Percentiles rank a stretch among this genome's conserved stretches.
phyloP scores from a whole-genome alignment of 2,888 invertebrate species.

The Drosophila atripex region DNA sequence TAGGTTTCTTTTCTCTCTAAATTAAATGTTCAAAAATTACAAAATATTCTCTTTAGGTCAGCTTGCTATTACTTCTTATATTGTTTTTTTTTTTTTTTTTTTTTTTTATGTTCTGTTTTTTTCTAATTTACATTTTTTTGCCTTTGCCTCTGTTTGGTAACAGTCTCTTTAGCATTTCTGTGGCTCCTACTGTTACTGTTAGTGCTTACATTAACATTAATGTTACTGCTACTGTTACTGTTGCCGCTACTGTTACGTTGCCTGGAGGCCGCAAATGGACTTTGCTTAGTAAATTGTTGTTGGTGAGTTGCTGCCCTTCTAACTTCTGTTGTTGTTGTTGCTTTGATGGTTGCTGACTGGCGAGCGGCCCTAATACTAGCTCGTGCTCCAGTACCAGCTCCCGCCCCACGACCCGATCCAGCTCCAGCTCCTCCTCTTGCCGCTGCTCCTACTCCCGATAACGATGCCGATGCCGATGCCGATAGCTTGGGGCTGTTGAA shows the following conservation, averaged over 20 bases:
- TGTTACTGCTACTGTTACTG: conserved; percentile 29
- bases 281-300: conserved; percentile 36
- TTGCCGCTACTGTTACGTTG: conserved; percentile 41
- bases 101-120: conserved; percentile 9
- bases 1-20: conserved; percentile 15
- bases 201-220: conserved; percentile 38
- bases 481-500: conserved; percentile 75
- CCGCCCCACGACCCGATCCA: conserved; percentile 24
- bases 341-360: conserved; percentile 36
- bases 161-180: conserved; percentile 52
- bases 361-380: conserved; percentile 59
- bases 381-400: conserved; percentile 31
- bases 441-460: conserved; percentile 9
- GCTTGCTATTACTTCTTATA: conserved; percentile 32
- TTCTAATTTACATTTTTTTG: conserved; percentile 45
- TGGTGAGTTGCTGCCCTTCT: conserved; percentile 34
- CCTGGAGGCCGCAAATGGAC: conserved; percentile 34
- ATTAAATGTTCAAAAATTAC: conserved; percentile 40
- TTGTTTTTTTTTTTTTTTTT: conserved; percentile 7
- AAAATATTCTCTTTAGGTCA: conserved; percentile 39
- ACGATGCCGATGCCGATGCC: conserved; percentile 4
- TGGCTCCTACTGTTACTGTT: conserved; percentile 44
- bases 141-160: conserved; percentile 39
- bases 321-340: conserved; percentile 42
- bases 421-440: conserved; percentile 19